Evolutionary conservation across 2,888 invertebrate species (phyloP), one percentile per base, ranked within the genome.

Genomic region (Ectemnius continuus): DNA sequence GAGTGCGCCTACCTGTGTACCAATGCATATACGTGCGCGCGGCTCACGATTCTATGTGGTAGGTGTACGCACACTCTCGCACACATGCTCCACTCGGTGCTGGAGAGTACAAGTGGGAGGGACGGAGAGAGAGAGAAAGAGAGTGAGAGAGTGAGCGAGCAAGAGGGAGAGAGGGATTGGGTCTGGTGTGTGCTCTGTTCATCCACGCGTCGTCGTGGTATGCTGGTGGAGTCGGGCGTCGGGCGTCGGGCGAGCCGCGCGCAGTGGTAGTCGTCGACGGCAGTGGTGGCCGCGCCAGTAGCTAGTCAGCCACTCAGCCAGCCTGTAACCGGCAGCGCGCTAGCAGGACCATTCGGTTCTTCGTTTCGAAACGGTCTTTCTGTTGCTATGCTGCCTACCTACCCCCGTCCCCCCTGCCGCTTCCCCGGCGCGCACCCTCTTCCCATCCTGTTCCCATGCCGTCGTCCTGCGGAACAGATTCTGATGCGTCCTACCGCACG

Each of bases 331-430:
- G 68, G 71, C 75, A 72, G 78, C 74, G 78, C 76, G 73, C 73
- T 61, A 76, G 59, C 75, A 79, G 78, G 80, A 78, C 73, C 82
- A 83, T 82, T 83, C 84, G 86, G 85, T 84, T 84, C 85, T 86
- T 88, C 87, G 86, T 87, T 86, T 84, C 84, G 84, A 83, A 88
- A 85, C 88, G 85, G 89, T 85, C 88, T 89, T 89, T 88, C 90
- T 89, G 90, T 89, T 91, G 89, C 89, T 89, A 90, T 90, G 90
- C 89, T 87, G 87, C 89, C 86, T 85, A 82, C 84, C 85, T 85
- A 82, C 84, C 85, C 86, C 78, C 80, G 80, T 77, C 79, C 82
- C 80, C 81, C 78, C 82, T 80, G 77, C 75, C 75, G 63, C 73
- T 79, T 80, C 81, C 56, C 59, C 58, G 45, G 58, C 80, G 26